phyloP scores from a whole-genome alignment of 2,113 vertebrate genomes.

The Stomatorhinus ivindoensis region DNA sequence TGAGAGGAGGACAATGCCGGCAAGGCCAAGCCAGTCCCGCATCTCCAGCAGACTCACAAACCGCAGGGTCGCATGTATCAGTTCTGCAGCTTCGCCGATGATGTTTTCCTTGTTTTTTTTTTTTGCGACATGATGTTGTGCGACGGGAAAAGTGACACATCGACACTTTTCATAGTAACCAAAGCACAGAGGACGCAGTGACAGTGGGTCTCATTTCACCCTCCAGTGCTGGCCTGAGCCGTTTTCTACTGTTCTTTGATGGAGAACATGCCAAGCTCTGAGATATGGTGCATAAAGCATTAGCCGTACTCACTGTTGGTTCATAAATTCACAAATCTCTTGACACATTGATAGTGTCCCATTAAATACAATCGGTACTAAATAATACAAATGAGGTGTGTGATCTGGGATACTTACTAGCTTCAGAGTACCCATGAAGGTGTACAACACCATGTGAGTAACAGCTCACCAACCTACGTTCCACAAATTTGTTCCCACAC shows the following conservation, averaged over 20 bases:
- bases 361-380: background rate
- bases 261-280: background rate
- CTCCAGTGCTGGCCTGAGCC: background rate
- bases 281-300: background rate
- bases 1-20: constrained; percentile 10
- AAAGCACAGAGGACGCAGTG: background rate
- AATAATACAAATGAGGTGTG: background rate
- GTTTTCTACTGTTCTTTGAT: background rate
- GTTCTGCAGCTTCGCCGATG: background rate
- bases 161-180: background rate
- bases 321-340: background rate
- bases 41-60: background rate
- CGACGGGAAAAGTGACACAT: background rate
- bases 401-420: background rate
- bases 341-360: background rate
- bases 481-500: background rate
- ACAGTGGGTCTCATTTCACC: background rate
- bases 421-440: background rate
- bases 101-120: background rate
- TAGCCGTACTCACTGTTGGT: background rate
- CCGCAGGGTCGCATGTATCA: background rate
- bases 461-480: background rate
- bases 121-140: background rate
- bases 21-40: background rate
- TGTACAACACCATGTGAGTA: background rate